These are phyloP conservation scores for Pentalonia nigronervosa DNA, from an alignment of 1,140 invertebrate species.

Conservation along the genomic window DNA sequence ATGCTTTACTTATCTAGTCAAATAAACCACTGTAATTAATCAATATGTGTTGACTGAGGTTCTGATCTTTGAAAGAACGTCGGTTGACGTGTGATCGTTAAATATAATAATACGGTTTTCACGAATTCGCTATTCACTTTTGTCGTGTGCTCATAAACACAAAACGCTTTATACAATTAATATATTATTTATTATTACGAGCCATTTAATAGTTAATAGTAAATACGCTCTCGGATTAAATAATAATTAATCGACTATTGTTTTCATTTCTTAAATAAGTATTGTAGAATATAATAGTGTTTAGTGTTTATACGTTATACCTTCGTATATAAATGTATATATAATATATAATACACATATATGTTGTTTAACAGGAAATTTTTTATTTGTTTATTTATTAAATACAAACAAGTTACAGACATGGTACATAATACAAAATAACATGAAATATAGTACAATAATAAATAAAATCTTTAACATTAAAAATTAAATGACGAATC, in stretches of 20 bases:
- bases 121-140: background rate
- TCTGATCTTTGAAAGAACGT: background rate
- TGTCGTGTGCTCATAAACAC: background rate
- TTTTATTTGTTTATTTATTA: too few relatives aligned
- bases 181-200: background rate
- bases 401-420: too few relatives aligned
- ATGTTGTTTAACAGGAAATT: background rate
- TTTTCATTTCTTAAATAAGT: background rate
- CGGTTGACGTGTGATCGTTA: background rate
- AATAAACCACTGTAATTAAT: background rate
- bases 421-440: too few relatives aligned
- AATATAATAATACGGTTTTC: background rate
- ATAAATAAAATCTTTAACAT: too few relatives aligned
- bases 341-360: background rate
- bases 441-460: too few relatives aligned
- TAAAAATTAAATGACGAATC: too few relatives aligned
- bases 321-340: background rate
- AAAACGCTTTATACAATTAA: background rate
- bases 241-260: slow-evolving; percentile 16
- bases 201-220: background rate
- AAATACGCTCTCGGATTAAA: background rate
- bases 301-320: background rate
- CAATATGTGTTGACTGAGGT: background rate
- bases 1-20: background rate
- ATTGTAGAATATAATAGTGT: background rate